A percentile compares a stretch with the other conserved stretches of the same genome.
phyloP scores from a whole-genome alignment of 2,797 vertebrate genomes.

The Gallirallus australis region DNA sequence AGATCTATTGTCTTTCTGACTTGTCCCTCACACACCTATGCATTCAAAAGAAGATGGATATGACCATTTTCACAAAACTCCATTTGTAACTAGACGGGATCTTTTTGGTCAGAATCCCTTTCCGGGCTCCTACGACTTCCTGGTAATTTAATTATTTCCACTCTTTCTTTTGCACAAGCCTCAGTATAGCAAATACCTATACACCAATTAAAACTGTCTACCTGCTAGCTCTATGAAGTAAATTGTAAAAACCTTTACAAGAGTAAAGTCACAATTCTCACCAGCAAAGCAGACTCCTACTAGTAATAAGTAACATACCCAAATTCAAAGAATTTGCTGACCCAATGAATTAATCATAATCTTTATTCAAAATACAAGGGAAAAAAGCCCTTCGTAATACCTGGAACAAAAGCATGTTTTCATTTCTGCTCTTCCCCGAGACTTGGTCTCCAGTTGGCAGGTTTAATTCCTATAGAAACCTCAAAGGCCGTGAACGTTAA shows the following conservation, averaged over 20 bases:
- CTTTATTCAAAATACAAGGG: background rate
- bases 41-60: background rate
- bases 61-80: background rate
- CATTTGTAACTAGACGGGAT: background rate
- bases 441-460: background rate
- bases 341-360: background rate
- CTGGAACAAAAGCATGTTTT: background rate
- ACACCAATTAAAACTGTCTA: background rate
- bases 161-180: background rate
- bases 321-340: background rate
- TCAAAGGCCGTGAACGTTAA: background rate
- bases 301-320: slow-evolving; percentile 2
- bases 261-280: background rate
- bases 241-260: background rate
- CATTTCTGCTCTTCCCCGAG: background rate
- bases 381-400: background rate
- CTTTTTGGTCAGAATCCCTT: background rate
- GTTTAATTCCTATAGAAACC: background rate
- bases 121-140: background rate
- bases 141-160: slow-evolving; percentile 7
- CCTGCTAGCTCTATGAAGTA: background rate
- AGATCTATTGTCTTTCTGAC: background rate
- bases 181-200: background rate
- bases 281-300: background rate
- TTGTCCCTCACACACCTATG: background rate